phyloP scores from a whole-genome alignment of 53 echinoderm and acorn worm species.

The Apostichopus leukothele region DNA sequence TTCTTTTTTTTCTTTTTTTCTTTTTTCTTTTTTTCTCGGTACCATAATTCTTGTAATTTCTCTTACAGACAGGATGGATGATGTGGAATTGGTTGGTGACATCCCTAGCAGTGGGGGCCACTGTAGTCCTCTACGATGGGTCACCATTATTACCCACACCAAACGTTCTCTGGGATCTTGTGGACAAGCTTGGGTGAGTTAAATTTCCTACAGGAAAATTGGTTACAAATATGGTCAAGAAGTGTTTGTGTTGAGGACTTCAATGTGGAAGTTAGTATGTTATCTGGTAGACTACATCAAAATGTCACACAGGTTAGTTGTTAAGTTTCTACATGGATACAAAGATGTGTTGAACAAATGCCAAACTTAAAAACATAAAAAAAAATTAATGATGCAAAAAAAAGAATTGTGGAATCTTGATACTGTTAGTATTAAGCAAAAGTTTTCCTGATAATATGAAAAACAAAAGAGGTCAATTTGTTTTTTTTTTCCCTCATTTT shows the following conservation, averaged over 20 bases:
- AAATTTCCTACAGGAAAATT: not conserved
- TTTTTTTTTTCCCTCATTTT: too few relatives aligned
- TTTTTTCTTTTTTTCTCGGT: slow-evolving; percentile 49
- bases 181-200: slow-evolving; percentile 89
- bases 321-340: too few relatives aligned
- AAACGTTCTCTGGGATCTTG: slow-evolving; percentile 88
- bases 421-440: too few relatives aligned
- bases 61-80: slow-evolving; percentile 94
- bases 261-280: not conserved
- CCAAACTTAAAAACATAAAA: too few relatives aligned
- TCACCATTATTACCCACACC: slow-evolving; percentile 88
- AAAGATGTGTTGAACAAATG: too few relatives aligned
- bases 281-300: not conserved
- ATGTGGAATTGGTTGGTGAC: slow-evolving; percentile 99
- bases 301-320: too few relatives aligned
- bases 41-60: not conserved
- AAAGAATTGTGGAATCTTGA: too few relatives aligned
- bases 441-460: too few relatives aligned
- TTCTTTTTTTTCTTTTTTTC: slow-evolving; percentile 33
- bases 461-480: too few relatives aligned
- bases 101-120: slow-evolving; percentile 82
- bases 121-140: slow-evolving; percentile 89
- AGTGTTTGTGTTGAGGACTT: not conserved
- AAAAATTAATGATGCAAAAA: too few relatives aligned
- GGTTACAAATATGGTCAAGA: not conserved